Evolutionary conservation across 2,797 vertebrate genomes (phyloP).

Genomic region (Nannoperca obscura): DNA sequence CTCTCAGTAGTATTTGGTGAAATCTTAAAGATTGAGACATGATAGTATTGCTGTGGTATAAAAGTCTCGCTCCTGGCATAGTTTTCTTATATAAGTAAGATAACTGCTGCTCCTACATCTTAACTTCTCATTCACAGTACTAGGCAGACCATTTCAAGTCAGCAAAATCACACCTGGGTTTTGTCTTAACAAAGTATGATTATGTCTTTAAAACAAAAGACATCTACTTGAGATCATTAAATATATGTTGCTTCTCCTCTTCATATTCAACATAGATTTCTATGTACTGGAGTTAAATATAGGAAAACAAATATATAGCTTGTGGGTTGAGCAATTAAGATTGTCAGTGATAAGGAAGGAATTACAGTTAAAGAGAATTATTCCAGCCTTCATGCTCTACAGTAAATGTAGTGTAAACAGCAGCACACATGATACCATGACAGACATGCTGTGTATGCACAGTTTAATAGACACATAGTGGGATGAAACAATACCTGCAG

Average conservation of each 20-base stretch:
- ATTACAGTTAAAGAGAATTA: neutral
- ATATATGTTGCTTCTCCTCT: neutral
- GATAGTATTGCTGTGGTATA: neutral
- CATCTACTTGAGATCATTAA: neutral
- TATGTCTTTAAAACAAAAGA: constrained; percentile 1
- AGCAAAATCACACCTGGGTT: neutral
- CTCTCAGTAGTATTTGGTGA: neutral
- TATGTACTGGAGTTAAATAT: neutral
- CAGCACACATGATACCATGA: constrained; percentile 1
- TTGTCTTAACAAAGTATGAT: neutral
- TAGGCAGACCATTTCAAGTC: neutral
- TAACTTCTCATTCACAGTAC: neutral
- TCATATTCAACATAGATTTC: neutral
- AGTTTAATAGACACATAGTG: neutral
- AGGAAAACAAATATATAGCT: neutral
- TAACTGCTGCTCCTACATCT: neutral
- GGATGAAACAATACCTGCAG: neutral
- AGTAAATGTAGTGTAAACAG: neutral
- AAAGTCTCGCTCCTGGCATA: constrained; percentile 4
- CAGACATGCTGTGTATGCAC: neutral
- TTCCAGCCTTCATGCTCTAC: neutral
- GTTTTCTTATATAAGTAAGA: constrained; percentile 2
- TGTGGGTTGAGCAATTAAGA: neutral
- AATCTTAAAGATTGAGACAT: neutral
- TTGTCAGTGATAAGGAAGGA: neutral